Conservation (phyloP, 2,113 vertebrate genomes). For the Melanerpes formicivorus region DNA sequence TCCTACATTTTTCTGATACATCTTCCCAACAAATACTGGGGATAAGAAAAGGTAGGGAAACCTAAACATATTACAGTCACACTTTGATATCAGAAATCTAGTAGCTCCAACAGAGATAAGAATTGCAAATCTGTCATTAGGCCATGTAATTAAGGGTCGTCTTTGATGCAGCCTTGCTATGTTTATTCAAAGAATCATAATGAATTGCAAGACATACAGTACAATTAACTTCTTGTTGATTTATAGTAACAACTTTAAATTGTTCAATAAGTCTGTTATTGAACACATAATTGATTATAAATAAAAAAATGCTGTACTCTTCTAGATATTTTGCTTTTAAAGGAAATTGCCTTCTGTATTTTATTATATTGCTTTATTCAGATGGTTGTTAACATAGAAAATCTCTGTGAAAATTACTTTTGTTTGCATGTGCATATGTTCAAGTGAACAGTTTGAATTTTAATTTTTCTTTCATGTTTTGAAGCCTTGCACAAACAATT, state of each 20-base stretch:
- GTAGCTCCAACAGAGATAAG: not conserved
- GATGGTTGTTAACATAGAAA: not conserved
- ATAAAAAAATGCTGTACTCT: not conserved
- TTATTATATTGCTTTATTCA: slow-evolving; percentile 18
- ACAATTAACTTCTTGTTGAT: not conserved
- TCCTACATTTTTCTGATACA: not conserved
- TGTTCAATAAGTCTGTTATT: not conserved
- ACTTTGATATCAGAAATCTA: not conserved
- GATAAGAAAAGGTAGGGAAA: not conserved
- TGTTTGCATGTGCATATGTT: slow-evolving; percentile 14
- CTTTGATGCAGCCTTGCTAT: slow-evolving; percentile 2
- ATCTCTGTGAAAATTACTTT: not conserved
- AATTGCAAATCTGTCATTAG: not conserved
- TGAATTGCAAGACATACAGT: slow-evolving; percentile 7
- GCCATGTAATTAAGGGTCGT: not conserved
- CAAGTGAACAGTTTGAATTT: not conserved
- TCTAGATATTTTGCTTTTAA: not conserved
- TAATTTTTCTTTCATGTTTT: not conserved
- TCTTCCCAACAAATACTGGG: not conserved
- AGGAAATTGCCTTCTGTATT: not conserved
- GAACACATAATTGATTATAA: not conserved
- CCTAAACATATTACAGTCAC: not conserved
- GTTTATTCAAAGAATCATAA: slow-evolving; percentile 31
- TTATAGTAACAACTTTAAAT: not conserved
- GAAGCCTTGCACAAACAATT: not conserved